Base-by-base conservation (phyloP, 2,113 vertebrate species). In the Alexandromys fortis region DNA sequence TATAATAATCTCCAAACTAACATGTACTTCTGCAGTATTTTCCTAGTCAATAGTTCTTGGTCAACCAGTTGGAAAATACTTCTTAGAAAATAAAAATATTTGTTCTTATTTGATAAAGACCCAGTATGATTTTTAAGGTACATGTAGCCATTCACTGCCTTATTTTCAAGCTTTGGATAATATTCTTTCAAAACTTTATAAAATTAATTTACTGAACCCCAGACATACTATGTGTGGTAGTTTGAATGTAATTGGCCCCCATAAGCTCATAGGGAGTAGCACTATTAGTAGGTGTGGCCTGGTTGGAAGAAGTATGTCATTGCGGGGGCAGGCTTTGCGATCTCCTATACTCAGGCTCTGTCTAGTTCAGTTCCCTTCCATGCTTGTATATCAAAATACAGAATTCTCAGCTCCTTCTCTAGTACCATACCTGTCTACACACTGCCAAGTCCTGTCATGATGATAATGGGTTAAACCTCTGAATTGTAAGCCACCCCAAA, bases 31-130 rank as follows among this genome's bases (percentile, higher is more conserved):
- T 38, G 35, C 24, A 90, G 49, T 68, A 76, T 58, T 7, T 28
- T 17, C 47, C 72, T 35, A 72, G 52, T 65, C 24, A 92, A 90
- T 65, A 90, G 22, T 28, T 33, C 8, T 65, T 35, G 22, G 21
- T 55, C 49, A 94, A 49, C 28, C 33, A 42, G 65, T 94, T 68
- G 72, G 81, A 92, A 47, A 87, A 52, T 35, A 87, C 63, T 67
- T 3, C 10, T 58, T 83, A 82, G 35, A 65, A 85, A 85, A 76
- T 14, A 81, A 94, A 94, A 96, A 86, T 52, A 30, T 21, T 96
- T 86, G 49, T 19, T 96, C 33, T 89, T 79, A 86, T 9, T 86
- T 6, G 8, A 24, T 22, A 94, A 49, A 28, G 52, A 0, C 65
- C 7, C 7, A 10, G 10, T 70, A 86, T 87, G 17, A 49, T 47